Evolutionary conservation across 2,113 vertebrate genomes (phyloP), one percentile per base, ranked within the genome.

Genomic region (Oreochromis niloticus): DNA sequence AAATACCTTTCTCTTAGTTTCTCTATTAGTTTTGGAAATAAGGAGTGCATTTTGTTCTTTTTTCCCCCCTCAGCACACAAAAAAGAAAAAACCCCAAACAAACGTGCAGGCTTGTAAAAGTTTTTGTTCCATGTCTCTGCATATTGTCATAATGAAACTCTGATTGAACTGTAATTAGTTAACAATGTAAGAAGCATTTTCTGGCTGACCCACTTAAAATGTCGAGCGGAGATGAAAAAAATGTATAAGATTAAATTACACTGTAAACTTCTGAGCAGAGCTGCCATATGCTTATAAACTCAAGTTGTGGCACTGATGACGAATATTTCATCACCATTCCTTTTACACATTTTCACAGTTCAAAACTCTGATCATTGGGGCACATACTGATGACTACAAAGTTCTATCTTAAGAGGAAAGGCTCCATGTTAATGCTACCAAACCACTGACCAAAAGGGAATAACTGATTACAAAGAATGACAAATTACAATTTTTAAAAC

Each of bases 281-380:
- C 73, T 80, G 61, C 56, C 61, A 7, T 43, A 75, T 80, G 88
- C 48, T 55, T 75, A 43, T 5, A 75, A 87, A 81, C 54, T 90
- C 30, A 30, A 82, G 11, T 55, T 27, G 22, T 39, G 14, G 22
- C 1, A 2, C 85, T 63, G 52, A 32, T 36, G 30, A 91, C 93
- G 78, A 96, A 95, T 95, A 93, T 92, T 94, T 94, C 8, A 94
- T 89, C n/a, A 9, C 7, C 27, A 1, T 73, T 87, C 22, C 19
- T 86, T 84, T 87, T 56, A 66, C 30, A 32, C 54, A 87, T 48
- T 88, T 78, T 34, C 83, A 17, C 5, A 43, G 84, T 88, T 91
- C 88, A 91, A 90, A 88, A 88, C 91, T 92, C 80, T 85, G 86
- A 93, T 93, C 82, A 87, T 85, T 75, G 56, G 50, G 79, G 9